Evolutionary conservation across 1,140 invertebrate genomes (phyloP).

Genomic region (Nephila pilipes): DNA sequence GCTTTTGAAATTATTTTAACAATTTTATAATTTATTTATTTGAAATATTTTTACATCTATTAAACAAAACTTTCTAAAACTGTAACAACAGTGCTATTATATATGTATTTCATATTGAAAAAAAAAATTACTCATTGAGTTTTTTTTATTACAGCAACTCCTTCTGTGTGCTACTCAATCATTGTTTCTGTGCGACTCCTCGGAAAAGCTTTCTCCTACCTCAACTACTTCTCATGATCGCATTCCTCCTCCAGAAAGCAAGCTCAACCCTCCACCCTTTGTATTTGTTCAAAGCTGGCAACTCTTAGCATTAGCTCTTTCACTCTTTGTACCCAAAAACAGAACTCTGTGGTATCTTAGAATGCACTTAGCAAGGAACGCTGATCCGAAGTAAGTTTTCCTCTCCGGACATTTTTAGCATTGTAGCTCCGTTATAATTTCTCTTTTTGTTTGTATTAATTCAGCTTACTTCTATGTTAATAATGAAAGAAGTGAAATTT

Average conservation of each 20-base stretch:
- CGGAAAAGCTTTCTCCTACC: constrained; percentile 75
- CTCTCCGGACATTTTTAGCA: no score
- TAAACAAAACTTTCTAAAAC: no score
- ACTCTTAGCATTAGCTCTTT: constrained; percentile 93
- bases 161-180: constrained; percentile 98
- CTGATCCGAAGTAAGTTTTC: constrained; percentile 87
- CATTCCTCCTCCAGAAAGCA: constrained; percentile 79
- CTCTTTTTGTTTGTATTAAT: no score
- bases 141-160: constrained; percentile 86
- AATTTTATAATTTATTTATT: no score
- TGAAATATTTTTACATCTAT: no score
- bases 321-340: constrained; percentile 95
- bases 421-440: no score
- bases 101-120: background rate
- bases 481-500: no score
- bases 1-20: no score
- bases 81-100: background rate
- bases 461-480: no score
- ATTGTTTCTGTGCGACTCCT: constrained; percentile 95
- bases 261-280: constrained; percentile 84
- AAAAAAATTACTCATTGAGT: background rate
- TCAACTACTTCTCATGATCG: constrained; percentile 76
- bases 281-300: constrained; percentile 98
- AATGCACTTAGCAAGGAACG: constrained; percentile 93
- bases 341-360: constrained; percentile 97